phyloP scores from a whole-genome alignment of 2,797 vertebrate species.

The Poeciliopsis turneri region DNA sequence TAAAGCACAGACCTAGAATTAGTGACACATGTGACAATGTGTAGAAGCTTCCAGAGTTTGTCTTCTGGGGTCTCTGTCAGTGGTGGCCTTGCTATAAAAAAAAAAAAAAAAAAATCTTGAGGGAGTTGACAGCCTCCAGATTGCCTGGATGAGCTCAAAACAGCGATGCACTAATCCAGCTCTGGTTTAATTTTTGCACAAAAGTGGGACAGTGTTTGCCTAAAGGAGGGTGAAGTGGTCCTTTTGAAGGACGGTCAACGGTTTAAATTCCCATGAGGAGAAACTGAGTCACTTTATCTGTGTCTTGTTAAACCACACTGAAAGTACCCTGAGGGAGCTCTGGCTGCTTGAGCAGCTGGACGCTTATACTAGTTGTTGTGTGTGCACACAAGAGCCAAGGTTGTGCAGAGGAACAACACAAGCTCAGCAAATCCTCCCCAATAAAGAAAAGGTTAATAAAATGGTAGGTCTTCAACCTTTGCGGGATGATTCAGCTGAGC shows the following conservation, averaged over 20 bases:
- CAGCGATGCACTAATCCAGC: conserved; percentile 19
- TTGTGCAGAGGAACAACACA: conserved; percentile 25
- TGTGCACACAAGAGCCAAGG: conserved; percentile 18
- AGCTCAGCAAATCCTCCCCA: conserved; percentile 36
- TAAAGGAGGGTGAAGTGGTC: conserved; percentile 53
- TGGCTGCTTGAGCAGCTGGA: conserved; percentile 29
- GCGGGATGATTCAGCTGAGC: conserved; percentile 17
- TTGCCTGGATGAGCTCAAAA: conserved; percentile 31
- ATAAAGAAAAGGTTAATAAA: conserved; percentile 60
- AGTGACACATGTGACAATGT: not conserved
- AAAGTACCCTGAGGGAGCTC: conserved; percentile 48
- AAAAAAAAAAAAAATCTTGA: conserved; percentile 19
- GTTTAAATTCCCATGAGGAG: conserved; percentile 43
- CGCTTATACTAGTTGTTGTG: conserved; percentile 26
- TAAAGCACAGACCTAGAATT: not conserved
- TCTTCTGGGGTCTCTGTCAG: conserved; percentile 23
- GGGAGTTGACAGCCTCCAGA: conserved; percentile 43
- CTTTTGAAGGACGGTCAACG: conserved; percentile 51
- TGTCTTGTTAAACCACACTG: conserved; percentile 24
- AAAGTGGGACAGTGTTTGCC: conserved; percentile 61
- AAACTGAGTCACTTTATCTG: conserved; percentile 20
- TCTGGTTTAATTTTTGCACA: conserved; percentile 33
- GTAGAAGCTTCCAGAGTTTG: conserved; percentile 23
- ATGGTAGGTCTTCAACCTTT: conserved; percentile 48
- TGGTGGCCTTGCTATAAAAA: conserved; percentile 14